Conservation (phyloP, 2,888 invertebrate species). For the Drosophila silvestris region DNA sequence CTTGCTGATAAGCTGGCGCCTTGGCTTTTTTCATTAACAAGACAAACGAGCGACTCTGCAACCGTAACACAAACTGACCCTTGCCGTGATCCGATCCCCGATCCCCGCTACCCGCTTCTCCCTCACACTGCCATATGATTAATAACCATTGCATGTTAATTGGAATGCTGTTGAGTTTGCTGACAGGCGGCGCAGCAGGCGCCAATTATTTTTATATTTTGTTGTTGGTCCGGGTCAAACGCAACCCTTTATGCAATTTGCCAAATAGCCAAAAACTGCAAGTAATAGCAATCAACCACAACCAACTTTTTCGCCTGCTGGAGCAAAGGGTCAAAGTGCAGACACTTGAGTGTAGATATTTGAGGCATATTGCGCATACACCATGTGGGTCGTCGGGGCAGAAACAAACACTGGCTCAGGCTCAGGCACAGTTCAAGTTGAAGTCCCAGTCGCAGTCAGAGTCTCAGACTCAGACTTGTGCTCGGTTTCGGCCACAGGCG, state of each 20-base stretch:
- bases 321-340: conserved; percentile 55
- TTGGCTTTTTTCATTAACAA: conserved; percentile 81
- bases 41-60: conserved; percentile 66
- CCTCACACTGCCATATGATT: conserved; percentile 62
- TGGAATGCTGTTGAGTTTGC: conserved; percentile 45
- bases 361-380: conserved; percentile 47
- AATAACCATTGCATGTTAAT: conserved; percentile 75
- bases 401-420: conserved; percentile 4
- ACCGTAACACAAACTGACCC: conserved; percentile 41
- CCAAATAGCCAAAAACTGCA: conserved; percentile 41
- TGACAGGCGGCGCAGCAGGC: conserved; percentile 58
- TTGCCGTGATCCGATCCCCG: conserved; percentile 31
- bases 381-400: conserved; percentile 37
- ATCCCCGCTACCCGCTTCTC: neutral
- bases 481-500: conserved; percentile 43
- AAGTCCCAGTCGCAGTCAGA: neutral
- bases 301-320: conserved; percentile 13
- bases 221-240: conserved; percentile 4
- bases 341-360: conserved; percentile 31
- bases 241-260: conserved; percentile 42
- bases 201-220: conserved; percentile 62
- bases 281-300: conserved; percentile 3
- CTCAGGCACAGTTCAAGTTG: neutral
- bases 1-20: conserved; percentile 83
- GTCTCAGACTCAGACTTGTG: conserved; percentile 15